phyloP scores from a whole-genome alignment of 2,797 vertebrate species.

The Cuniculus paca region DNA sequence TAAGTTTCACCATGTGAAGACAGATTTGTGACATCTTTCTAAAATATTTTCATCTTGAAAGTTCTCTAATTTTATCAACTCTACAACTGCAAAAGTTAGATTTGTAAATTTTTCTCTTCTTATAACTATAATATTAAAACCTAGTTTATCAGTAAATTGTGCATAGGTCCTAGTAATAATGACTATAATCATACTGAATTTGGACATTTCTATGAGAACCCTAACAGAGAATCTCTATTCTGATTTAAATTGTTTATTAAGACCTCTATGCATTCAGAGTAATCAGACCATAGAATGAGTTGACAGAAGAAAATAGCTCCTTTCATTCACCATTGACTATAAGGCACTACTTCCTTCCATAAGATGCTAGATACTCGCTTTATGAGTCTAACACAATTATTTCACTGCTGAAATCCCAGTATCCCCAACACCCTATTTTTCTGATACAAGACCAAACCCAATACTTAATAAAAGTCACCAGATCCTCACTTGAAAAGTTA shows the following conservation, averaged over 20 bases:
- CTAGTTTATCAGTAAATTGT: conserved; percentile 14
- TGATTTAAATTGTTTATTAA: conserved; percentile 64
- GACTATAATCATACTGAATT: neutral
- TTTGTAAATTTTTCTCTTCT: neutral
- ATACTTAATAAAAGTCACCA: conserved; percentile 45
- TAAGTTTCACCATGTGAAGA: conserved; percentile 38
- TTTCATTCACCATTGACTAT: conserved; percentile 65
- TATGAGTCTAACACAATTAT: neutral
- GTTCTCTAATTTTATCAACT: conserved; percentile 24
- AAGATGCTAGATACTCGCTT: conserved; percentile 42
- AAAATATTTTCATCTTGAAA: conserved; percentile 55
- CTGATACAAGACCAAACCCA: conserved; percentile 41
- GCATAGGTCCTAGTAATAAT: neutral
- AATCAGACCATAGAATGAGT: conserved; percentile 54
- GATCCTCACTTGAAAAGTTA: neutral
- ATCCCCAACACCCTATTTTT: neutral
- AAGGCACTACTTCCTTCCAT: neutral
- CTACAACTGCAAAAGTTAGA: neutral
- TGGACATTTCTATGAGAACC: conserved; percentile 48
- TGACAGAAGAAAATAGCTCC: conserved; percentile 56
- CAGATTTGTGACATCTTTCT: neutral
- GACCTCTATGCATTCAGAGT: conserved; percentile 58
- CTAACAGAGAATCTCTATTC: conserved; percentile 36
- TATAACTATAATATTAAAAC: neutral
- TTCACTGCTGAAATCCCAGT: conserved; percentile 37